A percentile compares a stretch with the other conserved stretches of the same genome.
phyloP scores from a whole-genome alignment of 2,888 invertebrate species.

The Tetragonula carbonaria region DNA sequence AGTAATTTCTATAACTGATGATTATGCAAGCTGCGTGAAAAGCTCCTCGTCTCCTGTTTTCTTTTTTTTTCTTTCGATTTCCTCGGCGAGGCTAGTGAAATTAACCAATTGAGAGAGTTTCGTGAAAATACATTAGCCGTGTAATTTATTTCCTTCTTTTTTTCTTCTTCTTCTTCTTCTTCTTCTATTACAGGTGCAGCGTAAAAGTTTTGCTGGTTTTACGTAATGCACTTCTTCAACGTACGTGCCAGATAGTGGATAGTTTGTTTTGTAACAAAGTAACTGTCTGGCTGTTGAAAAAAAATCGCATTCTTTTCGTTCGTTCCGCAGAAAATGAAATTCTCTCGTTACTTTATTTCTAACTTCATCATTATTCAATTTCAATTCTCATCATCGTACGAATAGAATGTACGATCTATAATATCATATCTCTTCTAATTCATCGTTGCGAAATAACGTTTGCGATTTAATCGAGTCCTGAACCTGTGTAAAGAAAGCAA shows the following conservation, averaged over 20 bases:
- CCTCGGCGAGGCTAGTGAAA: neutral
- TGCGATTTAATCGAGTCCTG: neutral
- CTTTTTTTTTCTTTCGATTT: neutral
- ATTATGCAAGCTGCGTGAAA: too few species aligned
- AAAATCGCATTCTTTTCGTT: too few species aligned
- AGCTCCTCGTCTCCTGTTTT: neutral
- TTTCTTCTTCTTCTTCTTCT: neutral
- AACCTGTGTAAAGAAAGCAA: neutral
- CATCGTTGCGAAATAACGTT: neutral
- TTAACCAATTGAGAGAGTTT: neutral
- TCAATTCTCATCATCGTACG: too few species aligned
- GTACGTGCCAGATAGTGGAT: neutral
- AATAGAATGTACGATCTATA: neutral
- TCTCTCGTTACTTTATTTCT: too few species aligned
- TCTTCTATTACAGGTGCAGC: neutral
- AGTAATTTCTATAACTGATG: too few species aligned
- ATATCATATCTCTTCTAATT: neutral
- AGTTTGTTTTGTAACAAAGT: neutral
- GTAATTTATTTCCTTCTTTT: constrained; percentile 6
- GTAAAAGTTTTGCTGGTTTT: neutral
- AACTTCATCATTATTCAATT: too few species aligned
- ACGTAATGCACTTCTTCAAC: neutral
- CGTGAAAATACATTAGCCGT: neutral
- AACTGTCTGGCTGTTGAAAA: neutral
- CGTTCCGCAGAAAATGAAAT: too few species aligned